These are phyloP conservation scores for Patella caerulea DNA, from an alignment of 2,888 invertebrate genomes.

Conservation along the genomic window DNA sequence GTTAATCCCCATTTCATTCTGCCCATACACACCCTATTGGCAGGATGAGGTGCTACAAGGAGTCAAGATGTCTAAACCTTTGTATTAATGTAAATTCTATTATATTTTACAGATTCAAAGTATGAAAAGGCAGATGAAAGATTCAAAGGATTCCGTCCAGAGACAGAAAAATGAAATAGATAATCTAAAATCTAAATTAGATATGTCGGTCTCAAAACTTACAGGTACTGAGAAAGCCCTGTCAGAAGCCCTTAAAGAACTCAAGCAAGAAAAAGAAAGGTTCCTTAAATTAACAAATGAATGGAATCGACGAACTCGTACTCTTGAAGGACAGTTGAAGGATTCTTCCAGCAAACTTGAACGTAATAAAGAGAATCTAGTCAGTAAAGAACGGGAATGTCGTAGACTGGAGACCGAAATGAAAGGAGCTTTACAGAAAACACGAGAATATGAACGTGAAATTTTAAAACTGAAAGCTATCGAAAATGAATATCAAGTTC, in stretches of 20 bases:
- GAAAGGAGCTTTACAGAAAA: constrained; percentile 51
- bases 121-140: constrained; percentile 63
- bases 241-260: constrained; percentile 60
- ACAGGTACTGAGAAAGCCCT: constrained; percentile 64
- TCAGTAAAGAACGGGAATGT: constrained; percentile 59
- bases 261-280: constrained; percentile 63
- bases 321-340: constrained; percentile 56
- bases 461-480: constrained; percentile 62
- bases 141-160: constrained; percentile 57
- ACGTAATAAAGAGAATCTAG: constrained; percentile 50
- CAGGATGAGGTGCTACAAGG: too few relatives aligned
- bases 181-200: constrained; percentile 58
- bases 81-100: not conserved
- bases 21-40: too few relatives aligned
- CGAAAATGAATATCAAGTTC: constrained; percentile 59
- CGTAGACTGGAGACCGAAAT: constrained; percentile 56
- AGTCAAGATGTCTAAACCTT: not conserved
- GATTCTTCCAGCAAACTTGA: constrained; percentile 58
- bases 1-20: too few relatives aligned
- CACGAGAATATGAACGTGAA: constrained; percentile 60
- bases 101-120: constrained; percentile 46
- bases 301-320: constrained; percentile 58
- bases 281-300: constrained; percentile 59
- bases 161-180: constrained; percentile 63
- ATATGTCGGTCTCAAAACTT: constrained; percentile 62